Base-by-base conservation (phyloP, 2,797 vertebrate species). In the Lerista edwardsae region DNA sequence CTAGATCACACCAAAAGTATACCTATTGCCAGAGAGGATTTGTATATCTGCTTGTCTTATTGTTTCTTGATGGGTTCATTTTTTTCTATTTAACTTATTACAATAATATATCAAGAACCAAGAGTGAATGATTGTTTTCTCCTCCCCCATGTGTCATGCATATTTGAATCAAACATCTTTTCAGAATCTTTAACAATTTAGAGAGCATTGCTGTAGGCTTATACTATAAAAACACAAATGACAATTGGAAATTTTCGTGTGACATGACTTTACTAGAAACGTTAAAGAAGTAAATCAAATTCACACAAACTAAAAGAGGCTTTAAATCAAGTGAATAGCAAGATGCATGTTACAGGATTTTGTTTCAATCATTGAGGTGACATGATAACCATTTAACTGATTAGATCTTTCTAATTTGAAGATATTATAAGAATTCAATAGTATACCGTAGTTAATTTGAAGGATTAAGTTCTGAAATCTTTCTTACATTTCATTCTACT, bases 21-120 rank as follows among this genome's bases (percentile, higher is more conserved):
- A 23, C 39, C 72, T 19, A 29, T 7, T 34, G 31, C 34, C 11
- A 47, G 47, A 14, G 5, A 12, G 15, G 14, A 69, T 11, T 25
- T 73, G 3, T 9, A 62, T 29, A 44, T 19, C 4, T 29, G 29
- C 6, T 31, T 9, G 7, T 73, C 57, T 27, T 34, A 21, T 34
- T 47, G 47, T 23, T 75, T 31, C n/a, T 31, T 57, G 2, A 31
- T 31, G 39, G 2, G 21, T 55, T 44, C 9, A 17, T 27, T 75
- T 72, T 79, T 75, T 64, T 81, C 78, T 86, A 11, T 77, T 87
- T 12, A 82, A 82, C 51, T 76, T n/a, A 62, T 7, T 10, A 64
- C 85, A 74, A 75, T 89, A 44, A 67, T 85, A 85, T 88, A 92
- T 86, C 69, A 90, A 93, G 88, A 91, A 90, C 86, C 85, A 88